Evolutionary conservation across 2,888 invertebrate species (phyloP).

Genomic region (Cheilosia vulpina): DNA sequence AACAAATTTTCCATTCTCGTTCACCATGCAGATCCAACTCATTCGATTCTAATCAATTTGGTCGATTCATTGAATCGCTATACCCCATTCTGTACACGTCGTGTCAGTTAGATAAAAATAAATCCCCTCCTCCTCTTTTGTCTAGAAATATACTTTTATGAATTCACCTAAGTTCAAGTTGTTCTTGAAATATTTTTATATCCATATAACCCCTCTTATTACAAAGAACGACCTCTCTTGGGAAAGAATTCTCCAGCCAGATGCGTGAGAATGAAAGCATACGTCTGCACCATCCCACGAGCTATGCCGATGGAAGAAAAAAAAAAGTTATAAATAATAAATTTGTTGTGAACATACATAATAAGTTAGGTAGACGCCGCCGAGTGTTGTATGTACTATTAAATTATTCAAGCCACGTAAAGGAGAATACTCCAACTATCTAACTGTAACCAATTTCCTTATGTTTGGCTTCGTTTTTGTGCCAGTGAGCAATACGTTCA

Average conservation of each 20-base stretch:
- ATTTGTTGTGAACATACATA: constrained; percentile 24
- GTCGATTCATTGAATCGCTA: not conserved
- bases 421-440: constrained; percentile 30
- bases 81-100: constrained; percentile 17
- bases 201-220: constrained; percentile 4
- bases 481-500: constrained; percentile 39
- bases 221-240: constrained; percentile 12
- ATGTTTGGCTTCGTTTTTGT: constrained; percentile 40
- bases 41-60: constrained; percentile 5
- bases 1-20: not conserved
- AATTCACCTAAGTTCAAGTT: constrained; percentile 12
- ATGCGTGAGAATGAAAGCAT: constrained; percentile 37
- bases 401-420: constrained; percentile 66
- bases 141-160: constrained; percentile 16
- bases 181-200: constrained; percentile 34
- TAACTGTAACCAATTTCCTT: constrained; percentile 64
- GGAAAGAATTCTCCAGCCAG: constrained; percentile 17
- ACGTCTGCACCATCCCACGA: constrained; percentile 19
- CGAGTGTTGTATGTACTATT: constrained; percentile 33
- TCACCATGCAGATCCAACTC: not conserved
- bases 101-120: constrained; percentile 24
- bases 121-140: not conserved
- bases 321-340: constrained; percentile 48
- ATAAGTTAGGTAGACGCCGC: not conserved
- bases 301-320: constrained; percentile 1